Conservation (phyloP, 2,888 invertebrate species). For the Drosophila prolongata region DNA sequence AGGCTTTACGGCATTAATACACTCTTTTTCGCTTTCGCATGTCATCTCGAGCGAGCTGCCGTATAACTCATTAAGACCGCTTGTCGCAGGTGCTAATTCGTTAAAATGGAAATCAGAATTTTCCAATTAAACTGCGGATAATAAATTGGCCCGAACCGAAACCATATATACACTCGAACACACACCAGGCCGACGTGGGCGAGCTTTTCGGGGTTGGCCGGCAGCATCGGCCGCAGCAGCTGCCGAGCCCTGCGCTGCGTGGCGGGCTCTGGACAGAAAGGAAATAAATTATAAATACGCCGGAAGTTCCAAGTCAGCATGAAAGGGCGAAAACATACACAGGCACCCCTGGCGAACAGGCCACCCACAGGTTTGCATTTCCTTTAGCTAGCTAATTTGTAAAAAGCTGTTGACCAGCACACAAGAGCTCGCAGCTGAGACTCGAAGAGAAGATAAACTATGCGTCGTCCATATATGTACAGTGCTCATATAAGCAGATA, state of each 20-base stretch:
- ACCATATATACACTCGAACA: constrained; percentile 7
- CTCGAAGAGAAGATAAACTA: constrained; percentile 75
- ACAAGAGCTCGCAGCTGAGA: constrained; percentile 65
- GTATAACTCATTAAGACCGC: constrained; percentile 75
- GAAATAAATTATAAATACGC: constrained; percentile 80
- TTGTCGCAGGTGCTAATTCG: constrained; percentile 80
- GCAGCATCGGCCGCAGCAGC: constrained; percentile 55
- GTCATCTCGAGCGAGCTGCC: constrained; percentile 63
- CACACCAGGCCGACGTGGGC: constrained; percentile 8
- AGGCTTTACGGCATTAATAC: background rate
- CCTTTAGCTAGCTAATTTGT: constrained; percentile 79
- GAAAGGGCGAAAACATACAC: constrained; percentile 68
- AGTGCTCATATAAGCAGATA: constrained; percentile 63
- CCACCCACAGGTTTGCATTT: constrained; percentile 73
- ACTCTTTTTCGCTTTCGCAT: constrained; percentile 30
- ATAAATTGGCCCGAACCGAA: constrained; percentile 68
- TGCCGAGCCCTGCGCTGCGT: constrained; percentile 7
- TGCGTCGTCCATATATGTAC: constrained; percentile 49
- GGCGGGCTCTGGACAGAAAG: constrained; percentile 54
- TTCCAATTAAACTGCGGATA: constrained; percentile 79
- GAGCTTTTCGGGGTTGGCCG: constrained; percentile 49
- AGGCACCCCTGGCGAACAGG: constrained; percentile 25
- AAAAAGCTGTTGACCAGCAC: constrained; percentile 80
- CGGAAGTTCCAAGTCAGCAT: constrained; percentile 81
- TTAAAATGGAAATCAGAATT: constrained; percentile 80